phyloP scores from a whole-genome alignment of 2,113 vertebrate genomes.

The Sander vitreus region DNA sequence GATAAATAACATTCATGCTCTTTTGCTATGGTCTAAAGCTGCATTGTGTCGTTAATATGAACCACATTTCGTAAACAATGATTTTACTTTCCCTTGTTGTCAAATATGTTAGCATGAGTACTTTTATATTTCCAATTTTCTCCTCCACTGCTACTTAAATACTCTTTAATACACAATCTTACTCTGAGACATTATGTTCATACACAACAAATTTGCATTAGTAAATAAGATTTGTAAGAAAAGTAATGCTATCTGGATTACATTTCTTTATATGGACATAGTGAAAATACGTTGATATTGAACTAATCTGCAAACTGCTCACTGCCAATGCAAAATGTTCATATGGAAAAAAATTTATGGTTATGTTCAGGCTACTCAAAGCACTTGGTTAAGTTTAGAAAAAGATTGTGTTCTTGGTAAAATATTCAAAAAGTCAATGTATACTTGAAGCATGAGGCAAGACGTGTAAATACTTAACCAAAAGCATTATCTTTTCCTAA shows the following conservation, averaged over 20 bases:
- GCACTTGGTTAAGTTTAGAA: not conserved
- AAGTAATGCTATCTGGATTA: not conserved
- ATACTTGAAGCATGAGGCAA: not conserved
- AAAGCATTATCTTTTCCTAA: not conserved
- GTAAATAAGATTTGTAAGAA: not conserved
- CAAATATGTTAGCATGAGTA: not conserved
- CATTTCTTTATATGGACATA: not conserved
- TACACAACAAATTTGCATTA: not conserved
- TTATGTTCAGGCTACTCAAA: not conserved
- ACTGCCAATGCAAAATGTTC: not conserved
- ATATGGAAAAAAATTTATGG: slow-evolving; percentile 3
- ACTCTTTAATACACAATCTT: not conserved
- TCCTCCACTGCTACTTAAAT: not conserved
- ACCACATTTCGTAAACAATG: not conserved
- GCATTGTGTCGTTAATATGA: not conserved
- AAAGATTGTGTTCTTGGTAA: not conserved
- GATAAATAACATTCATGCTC: not conserved
- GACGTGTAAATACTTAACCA: not conserved
- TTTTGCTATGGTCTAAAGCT: no score
- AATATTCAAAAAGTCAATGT: not conserved
- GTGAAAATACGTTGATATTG: not conserved
- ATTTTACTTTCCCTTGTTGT: not conserved
- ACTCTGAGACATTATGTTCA: not conserved
- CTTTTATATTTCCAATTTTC: not conserved
- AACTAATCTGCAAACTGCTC: slow-evolving; percentile 8